Conservation (phyloP, 2,888 invertebrate species). For the Pollenia angustigena region DNA sequence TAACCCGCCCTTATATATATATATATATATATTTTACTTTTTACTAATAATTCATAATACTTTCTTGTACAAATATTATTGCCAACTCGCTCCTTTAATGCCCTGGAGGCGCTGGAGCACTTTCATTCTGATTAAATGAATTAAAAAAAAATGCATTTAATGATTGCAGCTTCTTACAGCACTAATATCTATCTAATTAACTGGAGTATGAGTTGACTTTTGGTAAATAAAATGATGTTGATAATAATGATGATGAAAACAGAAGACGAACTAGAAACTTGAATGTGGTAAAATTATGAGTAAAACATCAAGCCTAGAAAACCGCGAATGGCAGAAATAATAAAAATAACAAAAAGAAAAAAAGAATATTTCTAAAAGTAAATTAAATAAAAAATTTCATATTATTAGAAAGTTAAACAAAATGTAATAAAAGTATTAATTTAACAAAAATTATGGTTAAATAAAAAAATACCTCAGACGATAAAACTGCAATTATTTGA, state of each 20-base stretch:
- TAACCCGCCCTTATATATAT: too few species aligned
- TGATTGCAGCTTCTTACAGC: too few species aligned
- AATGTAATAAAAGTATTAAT: constrained; percentile 6
- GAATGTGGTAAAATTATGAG: constrained; percentile 26
- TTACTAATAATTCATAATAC: too few species aligned
- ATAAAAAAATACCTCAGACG: neutral
- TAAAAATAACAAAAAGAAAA: constrained; percentile 11
- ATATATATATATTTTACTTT: too few species aligned
- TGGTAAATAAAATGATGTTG: constrained; percentile 20
- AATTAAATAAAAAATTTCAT: neutral
- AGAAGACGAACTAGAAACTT: neutral
- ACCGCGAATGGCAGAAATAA: constrained; percentile 21
- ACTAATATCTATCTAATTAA: neutral
- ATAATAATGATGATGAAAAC: constrained; percentile 3
- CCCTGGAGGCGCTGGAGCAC: too few species aligned
- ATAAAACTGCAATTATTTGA: constrained; percentile 45
- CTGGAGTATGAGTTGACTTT: constrained; percentile 10
- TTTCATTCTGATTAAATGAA: too few species aligned
- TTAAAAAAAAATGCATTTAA: too few species aligned
- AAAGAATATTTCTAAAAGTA: neutral
- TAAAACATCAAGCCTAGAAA: constrained; percentile 20
- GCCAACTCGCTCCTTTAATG: too few species aligned
- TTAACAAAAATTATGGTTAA: neutral
- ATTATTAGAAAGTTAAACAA: constrained; percentile 44
- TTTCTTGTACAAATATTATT: too few species aligned